These are phyloP conservation scores for Drosophila carrolli DNA, from an alignment of 1,140 invertebrate species.

Conservation along the genomic window DNA sequence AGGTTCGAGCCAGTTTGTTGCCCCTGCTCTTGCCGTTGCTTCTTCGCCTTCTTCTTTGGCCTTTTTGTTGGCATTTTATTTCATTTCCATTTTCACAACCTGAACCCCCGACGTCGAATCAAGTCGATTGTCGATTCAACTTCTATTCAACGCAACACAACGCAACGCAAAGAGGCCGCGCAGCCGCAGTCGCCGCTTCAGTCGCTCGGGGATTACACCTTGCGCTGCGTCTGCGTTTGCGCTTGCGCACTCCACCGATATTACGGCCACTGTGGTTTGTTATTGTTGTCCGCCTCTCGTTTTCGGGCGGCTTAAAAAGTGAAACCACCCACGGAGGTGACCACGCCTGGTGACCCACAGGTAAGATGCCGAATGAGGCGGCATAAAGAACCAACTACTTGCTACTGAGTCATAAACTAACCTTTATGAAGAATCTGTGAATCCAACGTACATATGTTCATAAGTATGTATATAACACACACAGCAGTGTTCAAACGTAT, in stretches of 20 bases:
- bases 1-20: constrained; percentile 23
- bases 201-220: constrained; percentile 32
- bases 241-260: not conserved
- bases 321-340: constrained; percentile 36
- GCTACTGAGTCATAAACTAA: too few relatives aligned
- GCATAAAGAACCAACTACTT: too few relatives aligned
- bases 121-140: constrained; percentile 4
- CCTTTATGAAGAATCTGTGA: not conserved
- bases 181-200: constrained; percentile 28
- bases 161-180: constrained; percentile 43
- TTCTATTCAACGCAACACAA: constrained; percentile 5
- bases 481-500: too few relatives aligned
- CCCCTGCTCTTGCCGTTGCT: constrained; percentile 15
- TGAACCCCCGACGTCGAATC: constrained; percentile 16
- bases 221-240: constrained; percentile 10
- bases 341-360: not conserved
- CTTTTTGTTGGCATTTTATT: constrained; percentile 9
- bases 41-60: constrained; percentile 8
- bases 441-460: not conserved
- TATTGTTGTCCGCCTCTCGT: not conserved
- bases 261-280: not conserved
- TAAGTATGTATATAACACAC: too few relatives aligned
- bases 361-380: not conserved
- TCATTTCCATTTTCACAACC: constrained; percentile 2
- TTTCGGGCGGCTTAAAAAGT: constrained; percentile 60